Evolutionary conservation across 2,888 invertebrate genomes (phyloP), one percentile per base, ranked within the genome.

Genomic region (Drosophila tripunctata): DNA sequence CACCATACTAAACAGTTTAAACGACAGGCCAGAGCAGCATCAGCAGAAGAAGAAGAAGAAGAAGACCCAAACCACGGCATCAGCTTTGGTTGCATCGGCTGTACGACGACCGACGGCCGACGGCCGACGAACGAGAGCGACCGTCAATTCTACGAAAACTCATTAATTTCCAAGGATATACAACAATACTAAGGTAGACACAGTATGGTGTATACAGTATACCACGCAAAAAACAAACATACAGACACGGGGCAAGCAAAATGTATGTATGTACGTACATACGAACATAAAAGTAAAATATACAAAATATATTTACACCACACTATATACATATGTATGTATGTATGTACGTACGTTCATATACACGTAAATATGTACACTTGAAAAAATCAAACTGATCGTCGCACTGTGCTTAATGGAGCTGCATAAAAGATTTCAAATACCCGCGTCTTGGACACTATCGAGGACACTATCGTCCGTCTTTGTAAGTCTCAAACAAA

Each of bases 151-250:
- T 75, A 76, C 67, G 88, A 88, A 88, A 82, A 80, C 75, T 80
- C 76, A 86, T 88, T 88, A 82, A 80, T 78, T 88, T 78, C 73
- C 75, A 86, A 82, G 76, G 75, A 81, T 85, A 75, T 65, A 66
- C 69, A 56, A 58, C 69, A 56, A 58, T 38, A 63, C 70, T 36
- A 54, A 33, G 41, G 47, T 54, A 67, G 31, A 52, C 55, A 50
- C 63, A 56, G n/a, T n/a, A n/a, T n/a, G n/a, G n/a, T n/a, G n/a
- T n/a, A n/a, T n/a, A n/a, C n/a, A n/a, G n/a, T n/a, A n/a, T n/a
- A n/a, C n/a, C n/a, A n/a, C n/a, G n/a, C 38, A 48, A 22, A 54
- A 12, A 54, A 36, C 38, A 50, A 19, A 54, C 17, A 54, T 36
- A 54, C 38, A 44, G 10, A 31, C 52, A n/a, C n/a, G n/a, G n/a